A percentile compares a stretch with the other conserved stretches of the same genome.
These are phyloP conservation scores for Lomographa bimaculata DNA, from an alignment of 2,888 invertebrate species.

Conservation along the genomic window DNA sequence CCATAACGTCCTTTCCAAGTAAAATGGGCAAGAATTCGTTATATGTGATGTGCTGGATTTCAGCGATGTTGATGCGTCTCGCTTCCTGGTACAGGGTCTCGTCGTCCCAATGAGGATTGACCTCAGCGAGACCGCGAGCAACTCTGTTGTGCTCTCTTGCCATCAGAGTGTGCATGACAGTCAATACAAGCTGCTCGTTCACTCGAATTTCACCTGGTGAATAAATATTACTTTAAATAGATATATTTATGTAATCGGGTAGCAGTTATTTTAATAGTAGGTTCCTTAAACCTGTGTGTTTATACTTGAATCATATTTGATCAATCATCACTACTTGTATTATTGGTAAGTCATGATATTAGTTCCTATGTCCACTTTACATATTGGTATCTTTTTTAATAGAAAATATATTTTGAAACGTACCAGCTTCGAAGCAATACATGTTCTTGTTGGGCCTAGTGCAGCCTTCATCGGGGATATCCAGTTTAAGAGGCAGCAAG, in stretches of 20 bases:
- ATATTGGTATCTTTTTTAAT: no score
- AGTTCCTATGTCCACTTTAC: no score
- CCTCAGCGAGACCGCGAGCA: constrained; percentile 88
- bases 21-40: constrained; percentile 95
- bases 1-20: constrained; percentile 95
- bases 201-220: constrained; percentile 92
- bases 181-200: constrained; percentile 94
- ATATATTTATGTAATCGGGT: no score
- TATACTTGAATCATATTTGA: no score
- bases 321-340: no score
- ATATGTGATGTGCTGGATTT: constrained; percentile 94
- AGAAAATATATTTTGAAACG: no score
- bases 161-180: constrained; percentile 96
- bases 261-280: no score
- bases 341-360: no score
- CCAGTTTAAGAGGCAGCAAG: constrained; percentile 92
- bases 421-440: constrained; percentile 96
- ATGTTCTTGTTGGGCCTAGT: constrained; percentile 94
- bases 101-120: constrained; percentile 97
- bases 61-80: constrained; percentile 92
- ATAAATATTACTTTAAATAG: no score
- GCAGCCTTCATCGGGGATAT: constrained; percentile 96
- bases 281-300: no score
- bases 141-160: constrained; percentile 95
- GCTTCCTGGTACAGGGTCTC: constrained; percentile 95